Percentiles rank a stretch among this genome's conserved stretches.
Evolutionary conservation across 2,113 vertebrate genomes (phyloP).

Genomic region (Mionectes macconnelli): DNA sequence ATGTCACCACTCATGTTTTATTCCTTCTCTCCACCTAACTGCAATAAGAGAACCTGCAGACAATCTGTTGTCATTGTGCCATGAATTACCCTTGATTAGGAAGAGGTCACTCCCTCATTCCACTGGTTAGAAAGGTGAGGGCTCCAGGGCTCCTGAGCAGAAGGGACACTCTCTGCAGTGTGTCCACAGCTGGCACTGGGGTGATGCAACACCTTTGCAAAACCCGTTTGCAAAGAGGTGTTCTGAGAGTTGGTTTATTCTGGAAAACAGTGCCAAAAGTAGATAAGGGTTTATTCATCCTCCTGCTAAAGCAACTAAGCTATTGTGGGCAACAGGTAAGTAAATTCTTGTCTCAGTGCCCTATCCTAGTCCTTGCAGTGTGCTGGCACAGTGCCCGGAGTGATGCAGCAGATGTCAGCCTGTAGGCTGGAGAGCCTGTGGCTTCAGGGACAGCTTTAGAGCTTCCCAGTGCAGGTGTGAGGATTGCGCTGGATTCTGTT

Average conservation of each 20-base stretch:
- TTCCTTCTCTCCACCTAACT: not conserved
- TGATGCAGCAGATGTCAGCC: not conserved
- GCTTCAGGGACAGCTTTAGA: not conserved
- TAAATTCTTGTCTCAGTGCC: not conserved
- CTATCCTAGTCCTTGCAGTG: not conserved
- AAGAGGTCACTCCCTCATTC: not conserved
- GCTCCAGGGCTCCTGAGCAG: not conserved
- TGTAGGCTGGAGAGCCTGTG: not conserved
- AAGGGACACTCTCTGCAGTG: not conserved
- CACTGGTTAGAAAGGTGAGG: not conserved
- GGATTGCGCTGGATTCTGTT: not conserved
- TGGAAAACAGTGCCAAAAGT: not conserved
- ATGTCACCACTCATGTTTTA: not conserved
- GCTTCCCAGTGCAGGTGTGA: not conserved
- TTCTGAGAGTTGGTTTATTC: not conserved
- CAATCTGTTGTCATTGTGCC: not conserved
- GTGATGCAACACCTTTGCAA: not conserved
- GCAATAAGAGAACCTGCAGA: not conserved
- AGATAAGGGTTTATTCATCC: not conserved
- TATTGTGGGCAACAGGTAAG: not conserved
- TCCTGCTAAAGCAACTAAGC: not conserved
- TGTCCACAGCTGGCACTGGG: not conserved
- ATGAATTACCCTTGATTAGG: not conserved
- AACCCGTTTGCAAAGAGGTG: not conserved
- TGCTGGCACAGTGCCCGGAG: fast-evolving